A percentile compares a stretch with the other conserved stretches of the same genome.
Conservation (phyloP, 2,888 invertebrate genomes). For the Argynnis bischoffii region DNA sequence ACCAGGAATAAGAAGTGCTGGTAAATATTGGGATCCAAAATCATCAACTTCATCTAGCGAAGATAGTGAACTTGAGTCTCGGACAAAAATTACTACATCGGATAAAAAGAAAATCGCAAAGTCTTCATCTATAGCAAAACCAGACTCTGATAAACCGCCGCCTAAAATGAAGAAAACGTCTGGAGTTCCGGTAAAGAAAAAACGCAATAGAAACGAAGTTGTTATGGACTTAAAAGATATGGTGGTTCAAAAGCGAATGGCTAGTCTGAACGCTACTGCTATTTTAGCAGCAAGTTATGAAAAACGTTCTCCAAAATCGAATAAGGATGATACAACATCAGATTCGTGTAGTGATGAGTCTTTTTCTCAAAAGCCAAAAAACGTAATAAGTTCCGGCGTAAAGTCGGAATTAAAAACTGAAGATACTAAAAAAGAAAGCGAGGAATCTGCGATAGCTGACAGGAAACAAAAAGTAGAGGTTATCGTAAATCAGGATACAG, state of each 20-base stretch:
- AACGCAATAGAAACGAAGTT: constrained; percentile 83
- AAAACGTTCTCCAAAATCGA: constrained; percentile 84
- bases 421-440: constrained; percentile 69
- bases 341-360: constrained; percentile 80
- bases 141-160: constrained; percentile 78
- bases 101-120: constrained; percentile 75
- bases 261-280: constrained; percentile 94
- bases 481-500: constrained; percentile 92
- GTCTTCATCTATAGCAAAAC: constrained; percentile 60
- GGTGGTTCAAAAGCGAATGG: constrained; percentile 95
- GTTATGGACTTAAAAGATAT: constrained; percentile 93
- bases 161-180: constrained; percentile 73
- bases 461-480: constrained; percentile 86
- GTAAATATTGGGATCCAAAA: constrained; percentile 93
- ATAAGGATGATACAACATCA: constrained; percentile 82
- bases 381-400: constrained; percentile 78
- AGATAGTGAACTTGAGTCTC: constrained; percentile 76
- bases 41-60: constrained; percentile 85
- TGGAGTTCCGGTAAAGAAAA: constrained; percentile 75
- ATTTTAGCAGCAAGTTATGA: constrained; percentile 95
- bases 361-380: constrained; percentile 78
- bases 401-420: constrained; percentile 79
- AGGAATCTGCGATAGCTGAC: constrained; percentile 59
- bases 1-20: constrained; percentile 88
- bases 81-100: constrained; percentile 55